Conservation (phyloP, 2,113 vertebrate species). For the Brevimyrus niger region DNA sequence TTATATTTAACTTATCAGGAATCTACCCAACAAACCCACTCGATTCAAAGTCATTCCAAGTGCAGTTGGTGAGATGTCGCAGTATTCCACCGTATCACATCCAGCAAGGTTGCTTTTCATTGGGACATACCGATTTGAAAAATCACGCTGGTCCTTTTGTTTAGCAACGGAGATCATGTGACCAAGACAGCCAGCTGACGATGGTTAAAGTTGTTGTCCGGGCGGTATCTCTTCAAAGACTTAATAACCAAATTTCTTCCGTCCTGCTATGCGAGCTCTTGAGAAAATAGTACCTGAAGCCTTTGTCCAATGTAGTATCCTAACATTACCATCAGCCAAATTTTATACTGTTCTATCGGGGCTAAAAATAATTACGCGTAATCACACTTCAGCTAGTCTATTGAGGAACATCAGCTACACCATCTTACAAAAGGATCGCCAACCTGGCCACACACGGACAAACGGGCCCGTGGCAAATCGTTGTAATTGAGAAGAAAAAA, state of each 20-base stretch:
- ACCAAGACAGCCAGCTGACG: background rate
- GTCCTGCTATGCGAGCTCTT: background rate
- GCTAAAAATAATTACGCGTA: background rate
- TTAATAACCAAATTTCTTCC: background rate
- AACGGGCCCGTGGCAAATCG: background rate
- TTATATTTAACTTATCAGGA: background rate
- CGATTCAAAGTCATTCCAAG: background rate
- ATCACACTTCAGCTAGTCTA: background rate
- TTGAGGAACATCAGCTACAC: background rate
- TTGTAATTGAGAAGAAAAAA: background rate
- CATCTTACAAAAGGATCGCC: background rate
- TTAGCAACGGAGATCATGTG: background rate
- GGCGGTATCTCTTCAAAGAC: background rate
- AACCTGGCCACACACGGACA: background rate
- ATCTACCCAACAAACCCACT: background rate
- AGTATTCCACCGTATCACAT: background rate
- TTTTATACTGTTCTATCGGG: background rate
- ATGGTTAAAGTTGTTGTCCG: background rate
- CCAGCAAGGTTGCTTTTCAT: background rate
- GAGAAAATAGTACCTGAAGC: background rate
- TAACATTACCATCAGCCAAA: background rate
- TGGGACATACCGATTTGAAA: background rate
- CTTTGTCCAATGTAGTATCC: background rate
- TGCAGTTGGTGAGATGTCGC: background rate
- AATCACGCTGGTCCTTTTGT: background rate